Percentiles rank a stretch among this genome's conserved stretches.
phyloP scores from a whole-genome alignment of 2,888 invertebrate genomes.

The Mythimna ferrago region DNA sequence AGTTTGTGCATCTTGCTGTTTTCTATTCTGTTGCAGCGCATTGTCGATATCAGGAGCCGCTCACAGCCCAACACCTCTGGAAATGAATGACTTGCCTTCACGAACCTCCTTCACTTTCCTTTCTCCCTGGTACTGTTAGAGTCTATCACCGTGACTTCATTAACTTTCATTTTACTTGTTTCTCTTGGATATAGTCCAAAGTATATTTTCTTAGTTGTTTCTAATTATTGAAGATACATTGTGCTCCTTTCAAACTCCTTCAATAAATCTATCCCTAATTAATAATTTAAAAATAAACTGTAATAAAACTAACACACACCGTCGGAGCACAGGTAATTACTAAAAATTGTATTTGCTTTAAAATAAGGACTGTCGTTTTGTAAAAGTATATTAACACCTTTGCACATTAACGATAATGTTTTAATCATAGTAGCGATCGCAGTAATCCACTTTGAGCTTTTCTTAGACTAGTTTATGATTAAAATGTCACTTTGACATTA shows the following conservation, averaged over 20 bases:
- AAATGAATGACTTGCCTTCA: conserved; percentile 78
- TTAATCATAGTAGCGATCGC: conserved; percentile 69
- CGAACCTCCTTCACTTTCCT: conserved; percentile 57
- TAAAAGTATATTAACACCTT: conserved; percentile 60
- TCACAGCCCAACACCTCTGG: conserved; percentile 80
- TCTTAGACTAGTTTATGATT: conserved; percentile 73
- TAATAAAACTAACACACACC: conserved; percentile 74
- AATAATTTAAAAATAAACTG: conserved; percentile 47
- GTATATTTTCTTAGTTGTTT: conserved; percentile 39
- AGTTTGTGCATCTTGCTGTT: conserved; percentile 88
- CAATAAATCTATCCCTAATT: conserved; percentile 31
- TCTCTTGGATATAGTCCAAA: conserved; percentile 37
- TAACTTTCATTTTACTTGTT: conserved; percentile 22
- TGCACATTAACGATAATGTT: conserved; percentile 68
- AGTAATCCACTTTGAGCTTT: conserved; percentile 76
- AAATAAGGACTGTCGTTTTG: conserved; percentile 64
- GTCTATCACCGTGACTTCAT: conserved; percentile 45
- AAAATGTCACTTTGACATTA: conserved; percentile 71
- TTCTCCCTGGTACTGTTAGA: conserved; percentile 56
- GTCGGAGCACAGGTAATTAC: conserved; percentile 84
- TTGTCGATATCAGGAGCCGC: conserved; percentile 83
- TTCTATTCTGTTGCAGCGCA: conserved; percentile 88
- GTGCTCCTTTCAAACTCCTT: conserved; percentile 41
- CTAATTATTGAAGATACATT: conserved; percentile 65
- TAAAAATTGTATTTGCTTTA: conserved; percentile 62